phyloP scores from a whole-genome alignment of 2,797 vertebrate species.

The Mionectes olivaceus region DNA sequence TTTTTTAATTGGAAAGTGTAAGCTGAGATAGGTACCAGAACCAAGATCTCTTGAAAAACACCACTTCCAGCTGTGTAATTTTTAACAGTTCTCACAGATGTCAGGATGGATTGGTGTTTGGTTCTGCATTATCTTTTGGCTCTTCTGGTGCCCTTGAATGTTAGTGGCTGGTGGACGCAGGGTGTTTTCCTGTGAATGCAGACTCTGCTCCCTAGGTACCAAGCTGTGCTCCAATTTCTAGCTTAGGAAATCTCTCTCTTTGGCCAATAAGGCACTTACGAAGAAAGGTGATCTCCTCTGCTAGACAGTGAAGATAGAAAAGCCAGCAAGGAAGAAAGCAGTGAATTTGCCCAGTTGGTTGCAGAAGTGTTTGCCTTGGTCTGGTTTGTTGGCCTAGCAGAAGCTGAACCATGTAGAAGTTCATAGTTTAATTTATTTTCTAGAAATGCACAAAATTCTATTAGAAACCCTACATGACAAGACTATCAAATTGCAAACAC shows the following conservation, averaged over 20 bases:
- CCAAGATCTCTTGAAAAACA: slow-evolving; percentile 33
- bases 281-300: neutral
- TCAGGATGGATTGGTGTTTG: neutral
- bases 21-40: slow-evolving; percentile 49
- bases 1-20: slow-evolving; percentile 65
- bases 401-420: neutral
- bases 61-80: neutral
- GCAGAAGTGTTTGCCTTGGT: neutral
- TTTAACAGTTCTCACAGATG: neutral
- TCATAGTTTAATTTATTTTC: slow-evolving; percentile 22
- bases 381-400: neutral
- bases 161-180: neutral
- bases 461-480: slow-evolving; percentile 33
- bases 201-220: neutral
- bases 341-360: neutral
- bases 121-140: neutral
- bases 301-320: neutral
- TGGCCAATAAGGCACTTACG: neutral
- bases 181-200: neutral
- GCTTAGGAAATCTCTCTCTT: neutral
- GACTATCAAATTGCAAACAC: slow-evolving; percentile 35
- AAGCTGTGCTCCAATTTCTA: neutral
- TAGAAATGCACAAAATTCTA: slow-evolving; percentile 43
- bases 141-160: neutral
- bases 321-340: neutral